Percentiles rank a stretch among this genome's conserved stretches.
phyloP scores from a whole-genome alignment of 64 coral and sea anemone species.

The Dendronephthya gigantea region DNA sequence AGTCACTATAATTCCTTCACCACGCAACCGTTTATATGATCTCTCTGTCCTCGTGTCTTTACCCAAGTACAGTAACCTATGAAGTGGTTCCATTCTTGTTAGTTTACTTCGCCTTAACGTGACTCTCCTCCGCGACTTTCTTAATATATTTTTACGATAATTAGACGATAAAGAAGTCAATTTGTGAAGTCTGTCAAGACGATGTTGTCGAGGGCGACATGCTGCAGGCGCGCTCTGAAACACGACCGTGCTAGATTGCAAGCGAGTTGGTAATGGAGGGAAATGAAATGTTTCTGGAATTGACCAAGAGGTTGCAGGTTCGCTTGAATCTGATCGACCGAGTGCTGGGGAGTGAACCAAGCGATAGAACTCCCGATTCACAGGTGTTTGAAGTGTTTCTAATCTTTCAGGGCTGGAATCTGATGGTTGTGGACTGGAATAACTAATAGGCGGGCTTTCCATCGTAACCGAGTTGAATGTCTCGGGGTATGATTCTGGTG shows the following conservation, averaged over 20 bases:
- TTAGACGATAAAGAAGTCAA: background rate
- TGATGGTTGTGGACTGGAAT: background rate
- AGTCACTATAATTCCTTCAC: background rate
- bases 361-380: background rate
- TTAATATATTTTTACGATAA: background rate
- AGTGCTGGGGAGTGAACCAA: background rate
- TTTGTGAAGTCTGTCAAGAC: background rate
- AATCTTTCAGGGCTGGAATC: background rate
- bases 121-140: background rate
- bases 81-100: background rate
- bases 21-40: background rate
- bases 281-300: conserved; percentile 18
- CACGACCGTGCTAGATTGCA: background rate
- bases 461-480: background rate
- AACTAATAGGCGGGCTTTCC: background rate
- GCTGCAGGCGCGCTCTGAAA: background rate
- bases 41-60: background rate
- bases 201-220: background rate
- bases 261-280: background rate
- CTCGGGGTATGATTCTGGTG: background rate
- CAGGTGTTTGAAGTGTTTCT: background rate
- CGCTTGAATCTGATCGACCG: background rate
- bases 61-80: background rate
- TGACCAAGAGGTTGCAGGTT: conserved; percentile 5
- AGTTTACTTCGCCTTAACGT: background rate